Evolutionary conservation across 1,140 invertebrate genomes (phyloP), one percentile per base, ranked within the genome.

Genomic region (Drosophila arizonae): DNA sequence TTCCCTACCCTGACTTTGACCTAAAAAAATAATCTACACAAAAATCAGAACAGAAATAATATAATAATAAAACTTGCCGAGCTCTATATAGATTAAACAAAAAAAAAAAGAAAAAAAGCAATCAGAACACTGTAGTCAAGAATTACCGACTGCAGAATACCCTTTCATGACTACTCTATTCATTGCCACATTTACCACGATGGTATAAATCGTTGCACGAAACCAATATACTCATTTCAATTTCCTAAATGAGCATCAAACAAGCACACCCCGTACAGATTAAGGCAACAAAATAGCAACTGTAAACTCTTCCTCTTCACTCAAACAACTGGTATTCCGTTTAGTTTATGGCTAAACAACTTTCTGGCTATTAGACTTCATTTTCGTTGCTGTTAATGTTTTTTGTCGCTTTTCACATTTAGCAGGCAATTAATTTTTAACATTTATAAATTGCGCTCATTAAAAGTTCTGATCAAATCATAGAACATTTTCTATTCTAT

Each of bases 1-100:
- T 28, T 63, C 41, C 13, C 52, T 39, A 63, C 51, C 41, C 54
- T 65, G 68, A 56, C 61, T 55, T 63, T 70, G 58, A 70, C 60
- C 67, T 3, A 69, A 69, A 21, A 1, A 39, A 39, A 11, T n/a
- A 28, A 62, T 61, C 48, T 55, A 30, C 8, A 62, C 36, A 43
- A n/a, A 51, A 15, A 43, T 46, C 43, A 46, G 6, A 46, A 46
- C 6, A 2, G 15, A 21, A 33, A 30, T 39, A 6, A 30, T 30
- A 55, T 45, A 43, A 55, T 54, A 39, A 24, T 24, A 62, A 28
- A 62, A 50, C 36, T 46, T 5, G 39, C 6, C 10, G 24, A 24
- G 24, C 13, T 24, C 41, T 5, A 43, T 43, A 13, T 24, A 24
- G 21, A 24, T 24, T 24, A n/a, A 43, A 43, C 9, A 21, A 17